These are phyloP conservation scores for Microcebus ravelobensis DNA, from an alignment of 2,113 vertebrate species.

Conservation along the genomic window DNA sequence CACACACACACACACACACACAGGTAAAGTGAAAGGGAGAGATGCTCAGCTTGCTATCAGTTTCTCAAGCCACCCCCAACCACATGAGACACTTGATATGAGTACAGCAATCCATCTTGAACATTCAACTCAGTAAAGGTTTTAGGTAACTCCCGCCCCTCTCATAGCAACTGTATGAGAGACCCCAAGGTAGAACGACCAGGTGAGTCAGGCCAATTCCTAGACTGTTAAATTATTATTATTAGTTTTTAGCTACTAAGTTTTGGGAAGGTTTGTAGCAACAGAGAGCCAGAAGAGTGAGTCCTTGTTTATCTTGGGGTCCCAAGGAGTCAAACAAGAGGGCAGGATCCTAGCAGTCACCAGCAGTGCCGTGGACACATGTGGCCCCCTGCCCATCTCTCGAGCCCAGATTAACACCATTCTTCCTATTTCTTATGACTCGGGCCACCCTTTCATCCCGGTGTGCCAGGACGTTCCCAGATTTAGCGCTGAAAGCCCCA, in stretches of 20 bases:
- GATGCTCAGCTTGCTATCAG: not conserved
- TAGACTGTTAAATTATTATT: no score
- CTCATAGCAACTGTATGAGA: not conserved
- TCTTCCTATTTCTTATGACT: not conserved
- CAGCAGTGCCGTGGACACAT: rapidly evolving
- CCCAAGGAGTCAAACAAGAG: not conserved
- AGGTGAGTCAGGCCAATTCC: not conserved
- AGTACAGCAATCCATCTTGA: not conserved
- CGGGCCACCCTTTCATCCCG: no score
- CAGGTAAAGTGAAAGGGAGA: not conserved
- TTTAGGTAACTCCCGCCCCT: no score
- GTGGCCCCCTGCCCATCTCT: no score
- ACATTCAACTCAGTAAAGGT: not conserved
- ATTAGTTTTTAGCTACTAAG: not conserved
- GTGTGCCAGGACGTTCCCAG: not conserved
- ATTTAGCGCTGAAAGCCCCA: not conserved
- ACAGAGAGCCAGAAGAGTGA: not conserved
- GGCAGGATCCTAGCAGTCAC: not conserved
- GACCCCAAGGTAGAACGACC: not conserved
- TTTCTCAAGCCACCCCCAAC: not conserved
- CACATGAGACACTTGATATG: not conserved
- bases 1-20: no score
- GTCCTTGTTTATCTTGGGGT: no score
- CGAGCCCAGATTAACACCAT: not conserved
- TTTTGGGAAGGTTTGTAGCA: not conserved